Evolutionary conservation across 2,888 invertebrate genomes (phyloP).

Genomic region (Watsonalla binaria): DNA sequence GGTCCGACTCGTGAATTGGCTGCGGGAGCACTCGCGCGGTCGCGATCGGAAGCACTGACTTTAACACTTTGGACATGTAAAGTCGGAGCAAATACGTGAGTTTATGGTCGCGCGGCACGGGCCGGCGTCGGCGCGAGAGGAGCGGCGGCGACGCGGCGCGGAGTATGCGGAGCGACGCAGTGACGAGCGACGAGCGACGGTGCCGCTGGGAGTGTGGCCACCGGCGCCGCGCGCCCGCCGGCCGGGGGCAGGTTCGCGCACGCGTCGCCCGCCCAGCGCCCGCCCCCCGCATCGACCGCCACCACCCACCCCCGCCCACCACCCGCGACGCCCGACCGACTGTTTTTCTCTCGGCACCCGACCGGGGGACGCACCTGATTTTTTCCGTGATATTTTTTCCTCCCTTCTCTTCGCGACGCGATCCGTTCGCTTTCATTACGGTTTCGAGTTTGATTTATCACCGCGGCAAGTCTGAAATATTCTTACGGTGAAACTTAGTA

Average conservation of each 20-base stretch:
- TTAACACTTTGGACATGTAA: constrained; percentile 75
- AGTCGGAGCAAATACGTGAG: constrained; percentile 56
- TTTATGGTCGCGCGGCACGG: constrained; percentile 60
- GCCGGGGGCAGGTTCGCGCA: constrained; percentile 45
- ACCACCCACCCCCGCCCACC: constrained; percentile 59
- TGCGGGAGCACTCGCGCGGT: constrained; percentile 73
- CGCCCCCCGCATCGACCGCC: constrained; percentile 66
- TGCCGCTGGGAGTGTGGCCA: constrained; percentile 44
- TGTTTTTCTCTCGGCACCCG: constrained; percentile 74
- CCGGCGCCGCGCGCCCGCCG: constrained; percentile 50
- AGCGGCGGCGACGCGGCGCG: constrained; percentile 62
- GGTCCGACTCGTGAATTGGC: constrained; percentile 66
- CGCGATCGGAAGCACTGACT: constrained; percentile 74
- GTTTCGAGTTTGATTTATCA: constrained; percentile 79
- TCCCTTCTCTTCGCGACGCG: constrained; percentile 77
- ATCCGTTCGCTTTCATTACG: constrained; percentile 80
- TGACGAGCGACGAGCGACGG: constrained; percentile 41
- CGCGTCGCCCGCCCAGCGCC: constrained; percentile 62
- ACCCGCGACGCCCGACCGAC: constrained; percentile 56
- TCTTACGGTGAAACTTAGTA: constrained; percentile 70
- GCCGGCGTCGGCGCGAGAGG: constrained; percentile 66
- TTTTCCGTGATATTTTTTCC: constrained; percentile 79
- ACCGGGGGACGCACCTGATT: constrained; percentile 78
- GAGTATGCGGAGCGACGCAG: constrained; percentile 56
- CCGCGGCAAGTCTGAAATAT: constrained; percentile 74